Evolutionary conservation across 2,888 invertebrate species (phyloP), one percentile per base, ranked within the genome.

Genomic region (Epiblema foenella): DNA sequence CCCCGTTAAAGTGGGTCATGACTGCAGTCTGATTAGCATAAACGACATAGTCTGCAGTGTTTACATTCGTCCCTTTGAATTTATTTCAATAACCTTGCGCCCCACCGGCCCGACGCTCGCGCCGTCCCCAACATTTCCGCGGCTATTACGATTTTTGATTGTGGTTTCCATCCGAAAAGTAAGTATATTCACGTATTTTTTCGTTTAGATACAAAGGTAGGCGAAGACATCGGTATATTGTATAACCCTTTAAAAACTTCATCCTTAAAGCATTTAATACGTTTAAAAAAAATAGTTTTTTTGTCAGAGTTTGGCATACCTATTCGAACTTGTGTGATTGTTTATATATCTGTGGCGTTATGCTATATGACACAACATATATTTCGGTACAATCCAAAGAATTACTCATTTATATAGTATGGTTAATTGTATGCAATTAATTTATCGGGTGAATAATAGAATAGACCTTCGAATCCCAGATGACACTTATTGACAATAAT

Each of bases 1-100:
- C 65, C 79, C 74, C 75, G 69, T 75, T 75, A 76, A 86, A 87
- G 82, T 87, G 75, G 88, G 88, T 86, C 89, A 88, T 76, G 85
- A 87, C 86, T 89, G 88, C 86, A 88, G 85, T 81, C 77, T 77
- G 73, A 87, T 91, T 91, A 84, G 81, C 87, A 88, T 90, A 85
- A 86, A 77, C 79, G 77, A 83, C 85, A 85, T 86, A 84, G 83
- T 83, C 81, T 85, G 84, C 81, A 80, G 77, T 81, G 82, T 81
- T 79, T 80, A 77, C 79, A 78, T 79, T 68, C 51, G 65, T 72
- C 75, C 74, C 79, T 79, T 78, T 77, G 77, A 76, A 75, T 75
- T 75, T 46, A 52, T 72, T 70, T 68, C 73, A 67, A 63, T 68
- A 66, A 56, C 60, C 65, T 70, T 52, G 58, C 64, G 29, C 60